A percentile compares a stretch with the other conserved stretches of the same genome.
phyloP scores from a whole-genome alignment of 2,797 vertebrate genomes.

The Dendrocincla fuliginosa region DNA sequence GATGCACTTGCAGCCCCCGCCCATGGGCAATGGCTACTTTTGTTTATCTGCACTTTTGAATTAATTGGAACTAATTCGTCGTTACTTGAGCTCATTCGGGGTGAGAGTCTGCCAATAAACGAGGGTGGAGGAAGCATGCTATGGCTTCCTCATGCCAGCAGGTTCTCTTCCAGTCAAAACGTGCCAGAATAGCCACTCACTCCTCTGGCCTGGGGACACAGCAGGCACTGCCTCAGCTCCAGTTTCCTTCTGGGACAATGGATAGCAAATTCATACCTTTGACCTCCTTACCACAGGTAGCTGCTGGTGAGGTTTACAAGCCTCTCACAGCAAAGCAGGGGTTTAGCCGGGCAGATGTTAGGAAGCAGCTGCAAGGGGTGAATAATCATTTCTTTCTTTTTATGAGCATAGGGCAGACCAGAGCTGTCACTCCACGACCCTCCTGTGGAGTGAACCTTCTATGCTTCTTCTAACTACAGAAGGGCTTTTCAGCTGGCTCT shows the following conservation, averaged over 20 bases:
- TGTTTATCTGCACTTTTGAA: not conserved
- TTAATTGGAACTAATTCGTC: not conserved
- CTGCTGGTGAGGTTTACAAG: not conserved
- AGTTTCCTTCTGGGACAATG: not conserved
- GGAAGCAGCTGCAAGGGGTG: not conserved
- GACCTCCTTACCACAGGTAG: not conserved
- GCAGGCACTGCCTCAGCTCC: not conserved
- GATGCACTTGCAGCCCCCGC: not conserved
- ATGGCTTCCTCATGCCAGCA: not conserved
- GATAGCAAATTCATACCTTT: not conserved
- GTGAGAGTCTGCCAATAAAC: not conserved
- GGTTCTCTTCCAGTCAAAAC: not conserved
- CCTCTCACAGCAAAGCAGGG: not conserved
- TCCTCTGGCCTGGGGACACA: not conserved
- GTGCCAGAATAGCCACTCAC: not conserved
- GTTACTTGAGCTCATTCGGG: not conserved
- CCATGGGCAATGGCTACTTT: not conserved
- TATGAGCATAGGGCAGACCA: not conserved
- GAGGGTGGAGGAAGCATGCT: not conserved
- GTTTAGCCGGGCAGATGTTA: not conserved
- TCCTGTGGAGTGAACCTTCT: not conserved
- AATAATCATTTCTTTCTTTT: not conserved
- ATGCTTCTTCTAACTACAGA: not conserved
- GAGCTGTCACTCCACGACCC: not conserved
- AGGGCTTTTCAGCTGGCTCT: not conserved